Evolutionary conservation across 2,113 vertebrate genomes (phyloP), one percentile per base, ranked within the genome.

Genomic region (Austrofundulus limnaeus): DNA sequence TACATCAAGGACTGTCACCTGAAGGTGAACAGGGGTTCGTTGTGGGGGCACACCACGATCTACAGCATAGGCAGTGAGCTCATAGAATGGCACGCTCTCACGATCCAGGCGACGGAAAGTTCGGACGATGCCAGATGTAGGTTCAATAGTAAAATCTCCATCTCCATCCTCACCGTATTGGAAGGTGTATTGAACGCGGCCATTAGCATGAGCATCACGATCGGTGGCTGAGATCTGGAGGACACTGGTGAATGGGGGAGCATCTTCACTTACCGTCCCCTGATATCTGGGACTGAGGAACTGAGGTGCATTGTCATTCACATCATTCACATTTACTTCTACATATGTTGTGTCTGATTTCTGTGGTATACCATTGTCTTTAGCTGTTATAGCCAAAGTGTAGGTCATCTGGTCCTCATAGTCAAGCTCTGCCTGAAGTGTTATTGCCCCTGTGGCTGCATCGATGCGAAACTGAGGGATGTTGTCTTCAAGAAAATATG

Each of bases 351-450:
- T 99, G 82, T 99, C 97, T 0, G 96, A 94, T 88, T 99, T 99
- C 88, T 99, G 97, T 19, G 97, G 97, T 43, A 99, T 99, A 56
- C 97, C 97, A 0, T 99, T 99, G 87, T 99, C 97, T 72, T 96
- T 95, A 21, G 96, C 97, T 7, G 96, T 97, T 66, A 99, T 96
- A 28, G 97, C 97, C 70, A 99, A 82, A 0, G 96, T 99, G 61
- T 98, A 99, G 0, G 96, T 98, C 88, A 98, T 95, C 82, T 98
- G 97, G 80, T 99, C 95, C 84, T 99, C 97, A 4, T 99, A 99
- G 86, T 99, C 97, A n/a, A 99, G 89, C 20, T 94, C 93, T 2
- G 95, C 95, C 84, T 95, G 96, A 1, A 98, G 88, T 0, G 97
- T 99, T 85, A 99, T 98, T 21, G 96, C 95, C 1, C 97, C 97